Percentiles rank a stretch among this genome's conserved stretches.
Conservation (phyloP, 1,140 invertebrate genomes). For the Alviniconcha marisindica region DNA sequence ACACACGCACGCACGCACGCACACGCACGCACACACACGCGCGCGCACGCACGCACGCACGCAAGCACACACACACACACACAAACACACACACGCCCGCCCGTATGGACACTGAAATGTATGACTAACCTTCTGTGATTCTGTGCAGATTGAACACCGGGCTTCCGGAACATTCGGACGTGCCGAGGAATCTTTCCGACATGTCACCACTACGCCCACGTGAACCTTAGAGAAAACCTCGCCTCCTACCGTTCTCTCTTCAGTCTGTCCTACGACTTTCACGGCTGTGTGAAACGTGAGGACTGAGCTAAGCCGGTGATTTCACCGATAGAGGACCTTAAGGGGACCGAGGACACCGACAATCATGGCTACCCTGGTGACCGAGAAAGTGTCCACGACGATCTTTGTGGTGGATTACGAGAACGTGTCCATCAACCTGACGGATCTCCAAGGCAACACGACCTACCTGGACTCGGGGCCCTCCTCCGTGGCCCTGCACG, state of each 20-base stretch:
- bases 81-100: background rate
- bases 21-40: background rate
- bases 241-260: too few relatives aligned
- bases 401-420: background rate
- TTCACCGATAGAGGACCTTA: too few relatives aligned
- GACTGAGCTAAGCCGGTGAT: too few relatives aligned
- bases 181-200: background rate
- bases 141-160: background rate
- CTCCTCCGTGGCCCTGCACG: slow-evolving; percentile 60
- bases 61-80: too few relatives aligned
- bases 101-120: background rate
- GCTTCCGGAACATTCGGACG: background rate
- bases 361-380: slow-evolving; percentile 27
- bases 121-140: background rate
- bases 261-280: too few relatives aligned
- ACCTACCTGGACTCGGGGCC: slow-evolving; percentile 45
- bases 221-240: too few relatives aligned
- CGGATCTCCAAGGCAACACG: background rate
- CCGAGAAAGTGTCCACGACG: slow-evolving; percentile 23
- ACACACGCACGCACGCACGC: slow-evolving; percentile 4
- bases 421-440: slow-evolving; percentile 13
- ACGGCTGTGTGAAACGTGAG: too few relatives aligned
- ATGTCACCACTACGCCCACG: background rate
- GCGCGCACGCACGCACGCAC: background rate
- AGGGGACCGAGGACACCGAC: background rate